Percentiles rank a stretch among this genome's conserved stretches.
Conservation (phyloP, 1,140 invertebrate genomes). For the Adelges cooleyi region DNA sequence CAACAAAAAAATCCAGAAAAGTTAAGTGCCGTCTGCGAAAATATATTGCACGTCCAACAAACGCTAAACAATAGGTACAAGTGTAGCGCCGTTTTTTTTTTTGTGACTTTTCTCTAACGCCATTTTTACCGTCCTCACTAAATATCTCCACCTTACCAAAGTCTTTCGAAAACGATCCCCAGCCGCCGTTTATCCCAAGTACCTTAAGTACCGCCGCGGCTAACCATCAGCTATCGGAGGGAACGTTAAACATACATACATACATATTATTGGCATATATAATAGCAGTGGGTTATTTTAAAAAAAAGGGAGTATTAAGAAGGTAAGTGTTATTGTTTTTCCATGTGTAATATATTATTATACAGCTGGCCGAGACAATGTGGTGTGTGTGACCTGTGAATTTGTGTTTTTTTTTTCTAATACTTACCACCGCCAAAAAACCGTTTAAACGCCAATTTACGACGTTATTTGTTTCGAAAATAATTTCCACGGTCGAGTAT, state of each 20-base stretch:
- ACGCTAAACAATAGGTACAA: background rate
- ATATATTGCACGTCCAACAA: constrained; percentile 9
- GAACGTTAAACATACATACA: too few relatives aligned
- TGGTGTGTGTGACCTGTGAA: background rate
- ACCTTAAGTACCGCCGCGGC: background rate
- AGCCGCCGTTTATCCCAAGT: background rate
- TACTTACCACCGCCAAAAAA: background rate
- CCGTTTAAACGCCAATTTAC: background rate
- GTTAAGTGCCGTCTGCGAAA: background rate
- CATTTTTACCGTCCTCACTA: background rate
- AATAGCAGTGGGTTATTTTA: too few relatives aligned
- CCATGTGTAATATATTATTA: background rate
- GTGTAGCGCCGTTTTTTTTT: too few relatives aligned
- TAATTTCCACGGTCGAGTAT: background rate
- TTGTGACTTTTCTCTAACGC: too few relatives aligned
- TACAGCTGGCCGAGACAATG: background rate
- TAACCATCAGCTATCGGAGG: background rate
- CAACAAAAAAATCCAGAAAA: background rate
- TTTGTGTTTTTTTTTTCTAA: background rate
- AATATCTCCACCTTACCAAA: background rate
- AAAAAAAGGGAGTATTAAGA: too few relatives aligned
- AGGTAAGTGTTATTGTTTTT: too few relatives aligned
- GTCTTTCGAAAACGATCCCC: background rate
- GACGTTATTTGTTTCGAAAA: constrained; percentile 11
- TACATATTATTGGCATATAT: too few relatives aligned